phyloP scores from a whole-genome alignment of 2,113 vertebrate species.

The Laticauda laticaudata region DNA sequence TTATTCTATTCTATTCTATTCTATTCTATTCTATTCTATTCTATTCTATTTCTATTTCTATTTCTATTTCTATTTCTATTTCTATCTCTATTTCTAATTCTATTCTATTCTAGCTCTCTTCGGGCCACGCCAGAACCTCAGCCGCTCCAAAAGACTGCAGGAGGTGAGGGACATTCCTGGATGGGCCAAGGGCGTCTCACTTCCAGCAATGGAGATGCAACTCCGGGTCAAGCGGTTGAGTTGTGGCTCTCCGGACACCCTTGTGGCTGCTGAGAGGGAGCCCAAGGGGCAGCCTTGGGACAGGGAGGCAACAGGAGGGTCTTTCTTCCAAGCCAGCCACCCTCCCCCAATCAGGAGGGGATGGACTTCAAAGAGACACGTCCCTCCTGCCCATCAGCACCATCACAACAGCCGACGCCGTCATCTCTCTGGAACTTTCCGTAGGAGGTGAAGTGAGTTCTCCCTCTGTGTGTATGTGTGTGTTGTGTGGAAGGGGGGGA shows the following conservation, averaged over 20 bases:
- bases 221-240: background rate
- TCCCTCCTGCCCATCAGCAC: background rate
- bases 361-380: background rate
- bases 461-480: background rate
- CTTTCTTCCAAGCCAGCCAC: no score
- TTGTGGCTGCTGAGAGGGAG: background rate
- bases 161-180: background rate
- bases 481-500: background rate
- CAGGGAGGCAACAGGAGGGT: background rate
- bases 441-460: background rate
- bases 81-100: no score
- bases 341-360: background rate
- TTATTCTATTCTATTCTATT: no score
- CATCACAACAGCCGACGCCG: background rate
- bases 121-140: accelerated
- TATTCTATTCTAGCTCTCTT: background rate
- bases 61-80: no score
- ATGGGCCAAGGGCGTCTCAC: no score
- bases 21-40: no score
- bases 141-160: background rate
- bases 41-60: no score
- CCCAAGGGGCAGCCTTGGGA: background rate
- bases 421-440: background rate
- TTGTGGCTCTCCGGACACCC: background rate
- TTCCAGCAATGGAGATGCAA: background rate